A percentile compares a stretch with the other conserved stretches of the same genome.
phyloP scores from a whole-genome alignment of 1,140 invertebrate genomes.

The Halictus rubicundus region DNA sequence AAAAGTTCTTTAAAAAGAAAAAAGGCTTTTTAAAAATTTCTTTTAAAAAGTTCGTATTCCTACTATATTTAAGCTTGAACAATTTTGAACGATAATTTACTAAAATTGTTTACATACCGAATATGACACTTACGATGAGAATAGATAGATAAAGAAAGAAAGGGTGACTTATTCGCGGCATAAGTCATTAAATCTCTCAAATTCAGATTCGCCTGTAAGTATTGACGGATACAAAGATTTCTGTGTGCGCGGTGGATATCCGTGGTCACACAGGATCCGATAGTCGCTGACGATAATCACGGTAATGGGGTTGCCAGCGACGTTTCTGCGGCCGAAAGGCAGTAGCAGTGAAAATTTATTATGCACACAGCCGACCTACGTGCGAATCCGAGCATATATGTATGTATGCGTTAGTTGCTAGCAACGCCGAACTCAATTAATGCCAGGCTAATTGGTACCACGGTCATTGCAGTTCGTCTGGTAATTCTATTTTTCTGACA shows the following conservation, averaged over 20 bases:
- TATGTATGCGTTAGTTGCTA: conserved; percentile 45
- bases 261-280: background rate
- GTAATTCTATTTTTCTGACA: conserved; percentile 58
- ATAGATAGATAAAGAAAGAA: too few species aligned
- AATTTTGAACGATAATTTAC: too few species aligned
- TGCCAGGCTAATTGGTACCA: conserved; percentile 62
- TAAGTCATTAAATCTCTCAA: background rate
- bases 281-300: conserved; percentile 51
- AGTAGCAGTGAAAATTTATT: conserved; percentile 63
- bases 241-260: background rate
- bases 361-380: conserved; percentile 50
- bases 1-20: too few species aligned
- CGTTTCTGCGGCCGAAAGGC: conserved; percentile 55
- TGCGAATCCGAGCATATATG: conserved; percentile 16
- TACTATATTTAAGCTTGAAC: too few species aligned
- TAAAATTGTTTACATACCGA: too few species aligned
- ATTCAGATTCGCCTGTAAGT: background rate
- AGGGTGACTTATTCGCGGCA: too few species aligned
- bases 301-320: conserved; percentile 58
- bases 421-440: conserved; percentile 62
- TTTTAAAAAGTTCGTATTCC: too few species aligned
- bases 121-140: too few species aligned
- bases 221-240: conserved; percentile 10
- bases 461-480: conserved; percentile 46
- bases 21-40: too few species aligned